Evolutionary conservation across 2,888 invertebrate species (phyloP).

Genomic region (Petrolisthes cinctipes): DNA sequence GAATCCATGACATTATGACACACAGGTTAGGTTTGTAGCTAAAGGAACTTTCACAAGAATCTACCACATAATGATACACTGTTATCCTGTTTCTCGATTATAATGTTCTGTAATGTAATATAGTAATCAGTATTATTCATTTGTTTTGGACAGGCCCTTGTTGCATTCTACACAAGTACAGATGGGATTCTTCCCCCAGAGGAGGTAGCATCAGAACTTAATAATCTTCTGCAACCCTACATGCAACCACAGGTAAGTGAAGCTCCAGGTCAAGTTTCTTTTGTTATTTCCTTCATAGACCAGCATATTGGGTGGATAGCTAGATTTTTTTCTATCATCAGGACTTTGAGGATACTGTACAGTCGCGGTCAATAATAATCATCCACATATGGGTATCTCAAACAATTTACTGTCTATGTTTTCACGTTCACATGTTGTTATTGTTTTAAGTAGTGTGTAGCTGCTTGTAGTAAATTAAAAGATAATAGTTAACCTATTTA

Average conservation of each 20-base stretch:
- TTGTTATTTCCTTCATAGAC: background rate
- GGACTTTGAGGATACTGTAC: too few relatives aligned
- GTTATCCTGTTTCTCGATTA: conserved; percentile 48
- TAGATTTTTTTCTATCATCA: too few relatives aligned
- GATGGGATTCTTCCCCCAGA: conserved; percentile 29
- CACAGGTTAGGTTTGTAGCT: conserved; percentile 70
- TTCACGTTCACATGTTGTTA: too few relatives aligned
- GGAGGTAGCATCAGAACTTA: conserved; percentile 21
- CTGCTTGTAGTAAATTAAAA: too few relatives aligned
- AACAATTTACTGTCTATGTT: too few relatives aligned
- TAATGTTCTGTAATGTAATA: background rate
- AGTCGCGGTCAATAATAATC: too few relatives aligned
- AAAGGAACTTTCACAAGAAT: background rate
- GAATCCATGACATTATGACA: conserved; percentile 54
- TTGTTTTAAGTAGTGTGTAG: too few relatives aligned
- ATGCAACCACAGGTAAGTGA: conserved; percentile 60
- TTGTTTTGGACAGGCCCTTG: conserved; percentile 48
- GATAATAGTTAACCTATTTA: too few relatives aligned
- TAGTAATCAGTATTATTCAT: background rate
- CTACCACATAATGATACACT: conserved; percentile 68
- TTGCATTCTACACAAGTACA: conserved; percentile 58
- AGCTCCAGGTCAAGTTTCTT: background rate
- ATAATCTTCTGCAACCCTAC: conserved; percentile 52
- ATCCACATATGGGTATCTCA: too few relatives aligned
- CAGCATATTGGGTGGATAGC: too few relatives aligned